Base-by-base conservation (phyloP, 2,888 invertebrate genomes). In the Ichneumon xanthorius region DNA sequence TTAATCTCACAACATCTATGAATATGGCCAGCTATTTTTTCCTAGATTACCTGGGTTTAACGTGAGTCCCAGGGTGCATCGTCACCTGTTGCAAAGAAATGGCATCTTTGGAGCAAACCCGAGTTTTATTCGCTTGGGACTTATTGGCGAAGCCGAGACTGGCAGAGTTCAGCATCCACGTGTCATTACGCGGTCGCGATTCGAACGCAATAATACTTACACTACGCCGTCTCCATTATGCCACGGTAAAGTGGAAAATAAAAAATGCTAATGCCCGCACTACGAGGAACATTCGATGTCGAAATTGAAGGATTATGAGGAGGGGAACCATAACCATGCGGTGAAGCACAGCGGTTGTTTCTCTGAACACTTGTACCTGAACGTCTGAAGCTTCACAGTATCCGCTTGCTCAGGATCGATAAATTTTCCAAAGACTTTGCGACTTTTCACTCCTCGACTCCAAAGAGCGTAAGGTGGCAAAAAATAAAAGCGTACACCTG, bases 211-310 rank as follows among this genome's bases (percentile, higher is more conserved):
- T 55, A 55, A 55, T 55, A 55, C 4, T n/a, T 19, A n/a, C 55
- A 19, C 55, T n/a, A 55, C n/a, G 55, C 55, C 55, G 55, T n/a
- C 55, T 55, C 19, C 22, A 55, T 55, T 22, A 55, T n/a, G n/a
- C 55, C 22, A n/a, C n/a, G 19, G 55, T 55, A 19, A 55, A 55
- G 55, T 55, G n/a, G 55, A 55, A 55, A 55, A 19, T 55, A 55
- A 16, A n/a, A 55, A 55, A n/a, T 55, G 55, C 5, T 55, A 5
- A 55, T 19, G 19, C 22, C 19, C 19, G 55, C n/a, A 19, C 19
- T 55, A 7, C 55, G 0, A 4, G 55, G 4, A 55, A 55, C 55
- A 7, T 55, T n/a, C 55, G 55, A 1, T 55, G 55, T 55, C 22
- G 55, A 55, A n/a, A 22, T 55, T n/a, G 7, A 55, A 22, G n/a